Conservation (phyloP, 2,888 invertebrate genomes). For the Onthophagus sagittarius region DNA sequence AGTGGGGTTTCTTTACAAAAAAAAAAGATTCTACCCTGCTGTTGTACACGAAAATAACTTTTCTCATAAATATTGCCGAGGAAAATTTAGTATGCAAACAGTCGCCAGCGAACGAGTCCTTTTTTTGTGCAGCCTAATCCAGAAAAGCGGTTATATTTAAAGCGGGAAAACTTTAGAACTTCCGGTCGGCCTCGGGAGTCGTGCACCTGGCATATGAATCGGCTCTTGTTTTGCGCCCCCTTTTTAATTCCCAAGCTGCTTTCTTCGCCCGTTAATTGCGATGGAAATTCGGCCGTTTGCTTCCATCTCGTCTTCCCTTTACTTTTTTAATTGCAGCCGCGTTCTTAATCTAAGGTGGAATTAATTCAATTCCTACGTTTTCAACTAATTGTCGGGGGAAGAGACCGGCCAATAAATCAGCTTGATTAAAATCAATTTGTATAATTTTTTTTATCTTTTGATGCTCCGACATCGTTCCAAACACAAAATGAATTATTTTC, state of each 20-base stretch:
- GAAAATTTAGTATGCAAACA: neutral
- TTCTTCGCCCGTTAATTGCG: slow-evolving; percentile 8
- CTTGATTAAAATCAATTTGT: slow-evolving; percentile 8
- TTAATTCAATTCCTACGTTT: slow-evolving; percentile 5
- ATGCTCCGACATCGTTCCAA: neutral
- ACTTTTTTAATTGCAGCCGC: neutral
- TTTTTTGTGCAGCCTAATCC: neutral
- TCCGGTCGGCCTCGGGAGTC: neutral
- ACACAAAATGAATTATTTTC: neutral
- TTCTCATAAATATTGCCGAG: neutral
- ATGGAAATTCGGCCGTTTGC: slow-evolving; percentile 3
- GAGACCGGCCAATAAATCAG: neutral
- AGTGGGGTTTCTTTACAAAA: neutral
- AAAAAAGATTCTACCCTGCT: neutral
- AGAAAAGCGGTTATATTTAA: slow-evolving; percentile 9
- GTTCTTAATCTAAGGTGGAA: neutral
- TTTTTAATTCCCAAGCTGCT: slow-evolving; percentile 9
- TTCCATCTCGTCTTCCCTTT: neutral
- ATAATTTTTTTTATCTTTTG: neutral
- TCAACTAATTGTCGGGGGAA: neutral
- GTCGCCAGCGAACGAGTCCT: neutral
- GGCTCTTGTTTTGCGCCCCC: neutral
- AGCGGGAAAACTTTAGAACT: neutral
- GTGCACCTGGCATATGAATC: slow-evolving; percentile 13
- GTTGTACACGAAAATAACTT: neutral